Evolutionary conservation across 2,113 vertebrate species (phyloP).

Genomic region (Aplodontia rufa): DNA sequence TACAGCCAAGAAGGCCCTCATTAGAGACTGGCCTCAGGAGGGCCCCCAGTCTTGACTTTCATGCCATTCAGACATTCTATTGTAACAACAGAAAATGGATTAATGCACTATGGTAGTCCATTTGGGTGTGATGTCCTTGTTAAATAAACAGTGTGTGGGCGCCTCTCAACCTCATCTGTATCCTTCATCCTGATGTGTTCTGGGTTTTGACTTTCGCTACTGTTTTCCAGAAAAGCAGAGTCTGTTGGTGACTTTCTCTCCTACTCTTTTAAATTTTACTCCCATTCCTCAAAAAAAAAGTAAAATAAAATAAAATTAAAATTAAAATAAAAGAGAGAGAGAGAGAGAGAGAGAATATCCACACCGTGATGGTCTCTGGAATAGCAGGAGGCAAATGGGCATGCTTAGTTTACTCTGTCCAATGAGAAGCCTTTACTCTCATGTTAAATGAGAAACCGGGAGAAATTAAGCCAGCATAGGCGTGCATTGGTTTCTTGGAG

Average conservation of each 20-base stretch:
- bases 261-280: neutral
- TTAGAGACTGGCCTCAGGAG: neutral
- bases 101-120: neutral
- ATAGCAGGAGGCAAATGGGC: neutral
- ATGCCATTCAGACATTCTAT: neutral
- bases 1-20: neutral
- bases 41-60: too few species aligned
- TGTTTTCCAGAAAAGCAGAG: neutral
- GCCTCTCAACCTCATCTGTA: neutral
- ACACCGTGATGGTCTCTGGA: neutral
- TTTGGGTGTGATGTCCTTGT: neutral
- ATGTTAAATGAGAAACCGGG: neutral
- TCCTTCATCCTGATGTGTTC: neutral
- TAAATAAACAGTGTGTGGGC: neutral
- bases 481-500: neutral
- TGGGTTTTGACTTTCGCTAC: neutral
- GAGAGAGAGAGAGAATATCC: too few species aligned
- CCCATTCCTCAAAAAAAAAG: neutral
- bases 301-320: too few species aligned
- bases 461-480: neutral
- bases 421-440: slow-evolving; percentile 19
- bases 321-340: too few species aligned
- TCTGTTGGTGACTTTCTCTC: neutral
- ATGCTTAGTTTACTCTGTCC: neutral
- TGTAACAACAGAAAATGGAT: neutral